Base-by-base conservation (phyloP, 2,888 invertebrate genomes). In the Lampropteryx suffumata region DNA sequence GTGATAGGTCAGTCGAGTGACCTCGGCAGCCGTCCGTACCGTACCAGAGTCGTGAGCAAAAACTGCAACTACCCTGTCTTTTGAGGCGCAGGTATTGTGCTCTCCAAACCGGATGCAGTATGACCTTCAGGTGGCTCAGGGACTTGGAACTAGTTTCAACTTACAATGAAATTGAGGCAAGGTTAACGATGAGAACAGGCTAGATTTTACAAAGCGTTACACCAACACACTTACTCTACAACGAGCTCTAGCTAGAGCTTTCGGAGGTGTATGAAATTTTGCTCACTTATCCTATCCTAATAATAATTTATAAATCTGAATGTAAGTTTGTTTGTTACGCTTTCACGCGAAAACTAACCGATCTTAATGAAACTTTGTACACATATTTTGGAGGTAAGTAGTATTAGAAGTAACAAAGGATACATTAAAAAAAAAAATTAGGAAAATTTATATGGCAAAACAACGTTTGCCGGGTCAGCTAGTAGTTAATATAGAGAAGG, bases 61-160 rank as follows among this genome's bases (percentile, higher is more conserved):
- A 80, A 80, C 69, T 59, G 61, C 58, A 60, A 55, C 57, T 24
- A 60, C 59, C 57, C 59, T 50, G 69, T 51, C 67, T 65, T 69
- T 51, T 58, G 71, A 73, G 74, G 69, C 66, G 59, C 7, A 24
- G 24, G 24, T 64, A 76, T 78, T 78, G 71, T 39, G 46, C 54
- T 58, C 62, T 58, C 54, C 59, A 58, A 77, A 73, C 78, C 81
- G 82, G 79, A 80, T 69, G 68, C 65, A 50, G 50, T 34, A 52
- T 63, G 71, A 72, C 81, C 81, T 81, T 79, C 73, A 63, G 46
- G 29, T 50, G 59, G 63, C 63, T 64, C 69, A 64, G 69, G 71
- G 71, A 75, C 66, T 68, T 65, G 49, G 51, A 71, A 72, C 73
- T 70, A 71, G 73, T 71, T 79, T 70, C 71, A 64, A 73, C 59